Evolutionary conservation across 2,888 invertebrate species (phyloP).

Genomic region (Sarcophaga subvicina): DNA sequence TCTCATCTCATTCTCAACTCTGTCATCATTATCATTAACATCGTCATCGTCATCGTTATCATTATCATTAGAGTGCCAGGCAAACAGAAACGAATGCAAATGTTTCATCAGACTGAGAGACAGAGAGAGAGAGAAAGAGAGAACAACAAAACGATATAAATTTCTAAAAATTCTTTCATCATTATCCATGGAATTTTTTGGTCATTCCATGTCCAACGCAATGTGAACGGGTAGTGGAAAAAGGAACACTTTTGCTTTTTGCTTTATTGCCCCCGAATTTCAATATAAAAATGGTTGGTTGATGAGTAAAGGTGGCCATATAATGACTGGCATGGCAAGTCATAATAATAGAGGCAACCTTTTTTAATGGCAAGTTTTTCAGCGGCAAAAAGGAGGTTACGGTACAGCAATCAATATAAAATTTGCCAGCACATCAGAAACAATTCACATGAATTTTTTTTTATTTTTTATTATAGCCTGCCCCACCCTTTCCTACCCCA

Average conservation of each 20-base stretch:
- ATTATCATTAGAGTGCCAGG: slow-evolving; percentile 63
- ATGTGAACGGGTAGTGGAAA: too few relatives aligned
- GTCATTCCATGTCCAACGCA: too few relatives aligned
- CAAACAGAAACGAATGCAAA: slow-evolving; percentile 49
- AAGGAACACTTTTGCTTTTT: too few relatives aligned
- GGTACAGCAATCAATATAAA: slow-evolving; percentile 46
- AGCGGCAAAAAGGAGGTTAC: slow-evolving; percentile 40
- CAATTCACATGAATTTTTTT: slow-evolving; percentile 47
- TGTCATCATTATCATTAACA: slow-evolving; percentile 49
- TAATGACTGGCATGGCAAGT: too few relatives aligned
- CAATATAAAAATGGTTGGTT: too few relatives aligned
- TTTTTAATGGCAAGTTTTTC: not conserved
- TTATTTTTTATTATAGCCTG: too few relatives aligned
- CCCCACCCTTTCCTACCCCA: too few relatives aligned
- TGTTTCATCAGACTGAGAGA: slow-evolving; percentile 31
- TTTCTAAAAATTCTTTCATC: slow-evolving; percentile 50
- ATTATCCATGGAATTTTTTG: not conserved
- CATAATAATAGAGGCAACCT: too few relatives aligned
- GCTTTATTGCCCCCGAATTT: too few relatives aligned
- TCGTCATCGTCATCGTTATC: slow-evolving; percentile 58
- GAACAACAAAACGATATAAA: slow-evolving; percentile 25
- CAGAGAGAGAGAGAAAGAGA: not conserved
- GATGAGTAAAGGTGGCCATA: too few relatives aligned
- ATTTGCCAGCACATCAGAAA: slow-evolving; percentile 59
- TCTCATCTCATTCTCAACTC: not conserved